phyloP scores from a whole-genome alignment of 2,113 vertebrate genomes.

The Carassius gibelio region DNA sequence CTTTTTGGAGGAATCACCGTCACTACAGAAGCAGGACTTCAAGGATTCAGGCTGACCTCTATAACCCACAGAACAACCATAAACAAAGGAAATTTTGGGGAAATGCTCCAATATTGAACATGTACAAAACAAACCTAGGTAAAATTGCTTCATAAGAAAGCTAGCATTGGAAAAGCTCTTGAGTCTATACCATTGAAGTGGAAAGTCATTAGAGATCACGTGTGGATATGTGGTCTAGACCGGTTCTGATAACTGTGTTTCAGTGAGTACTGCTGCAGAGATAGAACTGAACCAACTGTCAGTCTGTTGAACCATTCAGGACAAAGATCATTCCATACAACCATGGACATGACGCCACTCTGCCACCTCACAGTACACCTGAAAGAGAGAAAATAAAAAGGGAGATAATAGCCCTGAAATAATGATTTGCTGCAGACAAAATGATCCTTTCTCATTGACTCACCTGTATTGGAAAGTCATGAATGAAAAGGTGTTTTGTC shows the following conservation, averaged over 20 bases:
- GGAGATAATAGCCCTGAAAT: neutral
- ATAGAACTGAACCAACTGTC: conserved; percentile 82
- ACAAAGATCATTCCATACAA: conserved; percentile 90
- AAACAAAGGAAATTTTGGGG: conserved; percentile 1
- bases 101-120: neutral
- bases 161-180: neutral
- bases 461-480: conserved; percentile 88
- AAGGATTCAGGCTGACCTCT: conserved; percentile 88
- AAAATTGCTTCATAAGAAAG: neutral
- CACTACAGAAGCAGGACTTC: conserved; percentile 80
- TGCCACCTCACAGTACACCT: conserved; percentile 93
- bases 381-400: neutral
- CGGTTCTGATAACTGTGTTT: conserved; percentile 83
- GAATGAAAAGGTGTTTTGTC: conserved; percentile 76
- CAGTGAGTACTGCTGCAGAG: conserved; percentile 83
- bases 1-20: conserved; percentile 81
- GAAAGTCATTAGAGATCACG: conserved; percentile 80
- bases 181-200: conserved; percentile 77
- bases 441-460: conserved; percentile 12
- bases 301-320: conserved; percentile 87
- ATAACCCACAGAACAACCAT: neutral
- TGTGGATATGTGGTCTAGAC: conserved; percentile 78
- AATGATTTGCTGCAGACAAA: too few species aligned
- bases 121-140: neutral
- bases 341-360: conserved; percentile 86